A percentile compares a stretch with the other conserved stretches of the same genome.
phyloP scores from a whole-genome alignment of 1,140 invertebrate genomes.

The Drosophila equinoxialis region DNA sequence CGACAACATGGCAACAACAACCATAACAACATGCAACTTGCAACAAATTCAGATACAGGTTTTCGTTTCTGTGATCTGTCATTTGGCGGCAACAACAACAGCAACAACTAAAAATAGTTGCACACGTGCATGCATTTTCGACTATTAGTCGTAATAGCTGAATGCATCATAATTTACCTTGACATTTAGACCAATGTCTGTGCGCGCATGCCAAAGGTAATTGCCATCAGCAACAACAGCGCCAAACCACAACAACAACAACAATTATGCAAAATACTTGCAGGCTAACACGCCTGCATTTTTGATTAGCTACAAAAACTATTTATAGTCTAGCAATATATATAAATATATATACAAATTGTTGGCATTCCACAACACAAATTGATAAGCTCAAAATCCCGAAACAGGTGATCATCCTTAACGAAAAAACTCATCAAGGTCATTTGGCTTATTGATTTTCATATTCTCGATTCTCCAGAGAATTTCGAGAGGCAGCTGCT shows the following conservation, averaged over 20 bases:
- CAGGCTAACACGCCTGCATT: conserved; percentile 72
- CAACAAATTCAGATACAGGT: conserved; percentile 17
- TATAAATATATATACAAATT: not conserved
- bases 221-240: conserved; percentile 52
- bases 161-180: conserved; percentile 79
- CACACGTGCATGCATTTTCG: conserved; percentile 74
- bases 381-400: conserved; percentile 18
- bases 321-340: conserved; percentile 55
- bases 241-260: conserved; percentile 26
- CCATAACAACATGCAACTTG: conserved; percentile 18
- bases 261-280: conserved; percentile 73
- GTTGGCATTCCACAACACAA: conserved; percentile 49
- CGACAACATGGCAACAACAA: not conserved
- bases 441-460: conserved; percentile 12
- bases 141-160: conserved; percentile 77
- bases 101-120: conserved; percentile 70
- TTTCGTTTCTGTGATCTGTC: conserved; percentile 63
- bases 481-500: not conserved
- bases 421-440: not conserved
- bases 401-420: conserved; percentile 3
- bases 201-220: conserved; percentile 67
- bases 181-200: conserved; percentile 79
- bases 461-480: conserved; percentile 1
- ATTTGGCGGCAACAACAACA: conserved; percentile 44
- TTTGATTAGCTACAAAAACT: conserved; percentile 72